A percentile compares a stretch with the other conserved stretches of the same genome.
Conservation (phyloP, 92 coral and sea anemone species). For the Paragorgia papillata region DNA sequence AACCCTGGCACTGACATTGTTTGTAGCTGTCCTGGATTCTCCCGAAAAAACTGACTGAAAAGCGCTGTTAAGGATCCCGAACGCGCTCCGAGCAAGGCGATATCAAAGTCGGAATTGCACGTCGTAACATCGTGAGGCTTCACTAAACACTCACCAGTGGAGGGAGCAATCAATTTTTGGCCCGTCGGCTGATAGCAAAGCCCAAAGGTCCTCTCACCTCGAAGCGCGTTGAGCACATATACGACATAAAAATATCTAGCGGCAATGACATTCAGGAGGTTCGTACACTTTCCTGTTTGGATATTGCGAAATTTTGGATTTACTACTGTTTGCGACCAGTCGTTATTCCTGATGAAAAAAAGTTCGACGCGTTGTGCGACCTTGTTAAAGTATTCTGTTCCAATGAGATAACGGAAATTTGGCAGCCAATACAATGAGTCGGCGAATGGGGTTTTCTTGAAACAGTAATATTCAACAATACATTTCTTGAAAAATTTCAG, state of each 20-base stretch:
- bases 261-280: constrained; percentile 67
- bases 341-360: constrained; percentile 60
- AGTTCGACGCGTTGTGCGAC: constrained; percentile 42
- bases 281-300: constrained; percentile 7
- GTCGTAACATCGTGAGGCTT: constrained; percentile 63
- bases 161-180: constrained; percentile 34
- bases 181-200: background rate
- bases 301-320: background rate
- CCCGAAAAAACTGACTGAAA: constrained; percentile 62
- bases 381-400: constrained; percentile 16
- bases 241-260: constrained; percentile 72
- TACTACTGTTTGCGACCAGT: constrained; percentile 51
- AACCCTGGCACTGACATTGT: constrained; percentile 45
- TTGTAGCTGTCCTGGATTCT: background rate
- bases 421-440: constrained; percentile 56
- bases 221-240: constrained; percentile 50
- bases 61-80: constrained; percentile 59
- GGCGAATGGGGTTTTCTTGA: constrained; percentile 11
- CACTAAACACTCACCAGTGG: constrained; percentile 48
- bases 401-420: constrained; percentile 32
- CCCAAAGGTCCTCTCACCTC: constrained; percentile 5
- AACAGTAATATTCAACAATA: constrained; percentile 61
- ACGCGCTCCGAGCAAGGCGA: constrained; percentile 69
- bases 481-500: constrained; percentile 54
- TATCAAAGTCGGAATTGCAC: constrained; percentile 77